phyloP scores from a whole-genome alignment of 1,140 invertebrate genomes.

The Meloidogyne hapla region DNA sequence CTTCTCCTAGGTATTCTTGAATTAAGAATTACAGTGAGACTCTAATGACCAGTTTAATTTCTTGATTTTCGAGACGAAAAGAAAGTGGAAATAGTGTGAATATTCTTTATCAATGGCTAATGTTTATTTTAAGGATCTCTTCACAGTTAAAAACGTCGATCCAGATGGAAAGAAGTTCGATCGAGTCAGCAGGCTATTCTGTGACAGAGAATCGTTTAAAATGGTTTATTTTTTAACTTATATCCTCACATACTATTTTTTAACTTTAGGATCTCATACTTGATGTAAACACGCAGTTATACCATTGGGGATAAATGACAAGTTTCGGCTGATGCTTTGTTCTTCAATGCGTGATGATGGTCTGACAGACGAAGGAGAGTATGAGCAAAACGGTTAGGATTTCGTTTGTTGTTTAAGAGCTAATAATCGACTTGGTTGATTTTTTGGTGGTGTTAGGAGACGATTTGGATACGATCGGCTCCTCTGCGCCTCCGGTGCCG shows the following conservation, averaged over 20 bases:
- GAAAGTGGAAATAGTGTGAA: no score
- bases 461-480: no score
- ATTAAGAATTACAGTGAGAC: no score
- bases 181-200: slow-evolving; percentile 85
- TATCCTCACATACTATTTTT: not conserved
- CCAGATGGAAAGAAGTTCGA: slow-evolving; percentile 99
- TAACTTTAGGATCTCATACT: slow-evolving; percentile 79
- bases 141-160: slow-evolving; percentile 98
- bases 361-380: slow-evolving; percentile 88
- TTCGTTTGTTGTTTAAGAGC: no score
- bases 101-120: no score
- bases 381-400: slow-evolving; percentile 73
- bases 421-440: no score
- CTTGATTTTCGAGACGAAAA: no score
- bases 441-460: no score
- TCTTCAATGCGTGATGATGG: slow-evolving; percentile 93
- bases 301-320: slow-evolving; percentile 93
- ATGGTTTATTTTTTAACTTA: slow-evolving; percentile 72
- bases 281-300: slow-evolving; percentile 95
- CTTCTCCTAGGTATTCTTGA: no score
- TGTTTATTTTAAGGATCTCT: slow-evolving; percentile 96
- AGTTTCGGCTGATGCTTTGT: slow-evolving; percentile 88
- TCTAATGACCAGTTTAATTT: no score
- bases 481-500: no score
- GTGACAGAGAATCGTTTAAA: slow-evolving; percentile 98